phyloP scores from a whole-genome alignment of 2,797 vertebrate genomes.

The Lutjanus campechanus region DNA sequence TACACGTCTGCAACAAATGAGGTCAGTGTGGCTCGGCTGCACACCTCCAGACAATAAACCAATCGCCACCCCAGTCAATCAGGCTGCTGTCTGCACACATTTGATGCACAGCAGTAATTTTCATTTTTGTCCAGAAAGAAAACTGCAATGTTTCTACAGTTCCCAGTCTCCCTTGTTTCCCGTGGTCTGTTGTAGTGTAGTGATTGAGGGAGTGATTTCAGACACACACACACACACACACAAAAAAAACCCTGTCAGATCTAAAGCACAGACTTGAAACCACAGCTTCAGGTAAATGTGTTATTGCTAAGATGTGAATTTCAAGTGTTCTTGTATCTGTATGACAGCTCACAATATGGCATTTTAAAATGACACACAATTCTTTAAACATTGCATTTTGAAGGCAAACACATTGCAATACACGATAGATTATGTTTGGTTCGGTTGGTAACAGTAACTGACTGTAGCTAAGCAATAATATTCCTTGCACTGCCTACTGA shows the following conservation, averaged over 20 bases:
- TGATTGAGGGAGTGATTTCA: slow-evolving; percentile 8
- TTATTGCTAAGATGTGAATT: not conserved
- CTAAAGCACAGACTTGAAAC: not conserved
- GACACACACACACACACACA: too few relatives aligned
- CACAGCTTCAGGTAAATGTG: not conserved
- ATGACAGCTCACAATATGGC: not conserved
- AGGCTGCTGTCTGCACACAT: slow-evolving; percentile 26
- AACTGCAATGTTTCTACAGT: slow-evolving; percentile 12
- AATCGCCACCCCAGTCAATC: slow-evolving; percentile 39
- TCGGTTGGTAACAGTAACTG: not conserved
- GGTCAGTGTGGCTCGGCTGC: slow-evolving; percentile 43
- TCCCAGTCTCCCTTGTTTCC: not conserved
- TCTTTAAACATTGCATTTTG: not conserved
- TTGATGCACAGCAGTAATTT: slow-evolving; percentile 31
- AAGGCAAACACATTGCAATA: not conserved
- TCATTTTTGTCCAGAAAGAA: slow-evolving; percentile 11
- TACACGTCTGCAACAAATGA: slow-evolving; percentile 60
- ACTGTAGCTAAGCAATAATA: not conserved
- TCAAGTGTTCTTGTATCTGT: slow-evolving; percentile 1
- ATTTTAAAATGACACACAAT: slow-evolving; percentile 3
- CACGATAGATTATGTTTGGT: not conserved
- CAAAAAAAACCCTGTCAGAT: too few relatives aligned
- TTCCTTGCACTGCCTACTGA: not conserved
- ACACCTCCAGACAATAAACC: slow-evolving; percentile 35
- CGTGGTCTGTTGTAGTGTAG: not conserved